phyloP scores from a whole-genome alignment of 1,140 invertebrate genomes.

The Anastatus disparis region DNA sequence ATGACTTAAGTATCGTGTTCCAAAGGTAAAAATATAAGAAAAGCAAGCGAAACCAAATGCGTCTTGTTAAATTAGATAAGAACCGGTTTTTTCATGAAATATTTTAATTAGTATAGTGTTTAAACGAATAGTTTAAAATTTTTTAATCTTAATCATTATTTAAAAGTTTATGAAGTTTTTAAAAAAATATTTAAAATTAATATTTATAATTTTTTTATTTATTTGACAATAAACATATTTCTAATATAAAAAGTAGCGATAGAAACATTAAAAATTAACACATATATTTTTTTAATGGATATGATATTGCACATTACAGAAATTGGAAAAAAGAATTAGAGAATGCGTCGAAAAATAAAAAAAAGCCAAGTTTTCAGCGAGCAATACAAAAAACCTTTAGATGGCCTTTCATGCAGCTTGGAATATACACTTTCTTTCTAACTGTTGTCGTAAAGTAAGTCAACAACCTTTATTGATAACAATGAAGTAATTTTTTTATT shows the following conservation, averaged over 20 bases:
- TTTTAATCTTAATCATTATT: no score
- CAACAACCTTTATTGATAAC: not conserved
- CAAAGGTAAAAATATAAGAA: no score
- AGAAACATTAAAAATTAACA: not conserved
- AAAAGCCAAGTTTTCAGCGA: conserved; percentile 55
- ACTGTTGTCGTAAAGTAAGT: conserved; percentile 48
- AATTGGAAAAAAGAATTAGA: conserved; percentile 63
- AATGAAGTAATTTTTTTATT: not conserved
- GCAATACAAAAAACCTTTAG: conserved; percentile 60
- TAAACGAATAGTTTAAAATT: no score
- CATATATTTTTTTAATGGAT: no score
- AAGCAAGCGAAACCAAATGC: no score
- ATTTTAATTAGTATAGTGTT: no score
- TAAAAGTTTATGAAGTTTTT: no score
- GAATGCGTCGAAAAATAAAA: conserved; percentile 51
- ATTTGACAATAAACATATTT: not conserved
- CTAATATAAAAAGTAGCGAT: not conserved
- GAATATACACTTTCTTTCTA: not conserved
- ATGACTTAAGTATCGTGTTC: no score
- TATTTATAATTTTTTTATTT: not conserved
- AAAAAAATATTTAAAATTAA: no score
- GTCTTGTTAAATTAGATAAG: no score
- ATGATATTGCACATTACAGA: conserved; percentile 13
- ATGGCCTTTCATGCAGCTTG: conserved; percentile 27
- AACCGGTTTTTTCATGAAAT: no score